A percentile compares a stretch with the other conserved stretches of the same genome.
Conservation (phyloP, 1,140 invertebrate genomes). For the Coenobita brevimanus region DNA sequence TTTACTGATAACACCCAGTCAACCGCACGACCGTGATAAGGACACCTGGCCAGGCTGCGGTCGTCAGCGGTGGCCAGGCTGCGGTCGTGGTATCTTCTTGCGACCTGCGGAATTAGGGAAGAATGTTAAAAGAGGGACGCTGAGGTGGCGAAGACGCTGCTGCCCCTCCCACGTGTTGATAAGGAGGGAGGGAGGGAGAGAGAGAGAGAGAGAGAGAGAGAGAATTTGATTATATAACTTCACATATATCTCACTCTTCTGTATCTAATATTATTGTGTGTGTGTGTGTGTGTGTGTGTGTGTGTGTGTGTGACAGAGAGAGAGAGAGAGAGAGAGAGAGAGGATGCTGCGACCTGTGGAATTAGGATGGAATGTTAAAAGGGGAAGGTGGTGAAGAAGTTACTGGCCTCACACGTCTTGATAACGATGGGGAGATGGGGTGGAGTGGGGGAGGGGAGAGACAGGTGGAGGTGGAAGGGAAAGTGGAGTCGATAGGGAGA, state of each 20-base stretch:
- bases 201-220: neutral
- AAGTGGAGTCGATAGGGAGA: neutral
- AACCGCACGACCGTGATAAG: too few relatives aligned
- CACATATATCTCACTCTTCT: too few relatives aligned
- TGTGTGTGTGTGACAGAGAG: neutral
- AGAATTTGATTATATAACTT: neutral
- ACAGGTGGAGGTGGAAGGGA: neutral
- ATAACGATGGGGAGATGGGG: neutral
- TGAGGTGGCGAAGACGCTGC: too few relatives aligned
- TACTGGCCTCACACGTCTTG: too few relatives aligned
- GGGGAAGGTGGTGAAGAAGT: neutral
- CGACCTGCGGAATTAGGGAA: too few relatives aligned
- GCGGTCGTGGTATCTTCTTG: too few relatives aligned
- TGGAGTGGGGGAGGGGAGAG: neutral
- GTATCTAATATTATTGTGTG: neutral
- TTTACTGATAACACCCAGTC: too few relatives aligned
- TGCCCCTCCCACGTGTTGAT: too few relatives aligned
- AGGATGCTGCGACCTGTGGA: neutral
- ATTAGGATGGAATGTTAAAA: neutral
- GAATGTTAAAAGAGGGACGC: too few relatives aligned
- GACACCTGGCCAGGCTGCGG: too few relatives aligned
- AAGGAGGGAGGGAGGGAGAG: neutral
- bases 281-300: neutral
- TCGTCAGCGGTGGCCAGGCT: too few relatives aligned
- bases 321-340: conserved; percentile 1